phyloP scores from a whole-genome alignment of 2,113 vertebrate genomes.

The Neodon shergylaensis region DNA sequence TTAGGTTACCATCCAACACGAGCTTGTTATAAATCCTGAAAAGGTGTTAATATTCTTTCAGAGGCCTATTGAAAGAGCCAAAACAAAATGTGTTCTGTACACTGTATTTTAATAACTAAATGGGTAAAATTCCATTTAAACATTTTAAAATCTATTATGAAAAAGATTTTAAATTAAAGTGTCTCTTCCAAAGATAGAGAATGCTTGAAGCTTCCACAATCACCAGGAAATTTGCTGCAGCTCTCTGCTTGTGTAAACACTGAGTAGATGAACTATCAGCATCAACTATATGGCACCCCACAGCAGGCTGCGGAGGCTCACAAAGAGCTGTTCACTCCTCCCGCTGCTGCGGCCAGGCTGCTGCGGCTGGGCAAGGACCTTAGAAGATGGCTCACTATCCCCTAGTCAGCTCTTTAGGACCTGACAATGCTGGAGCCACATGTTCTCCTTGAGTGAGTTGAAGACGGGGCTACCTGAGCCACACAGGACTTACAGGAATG shows the following conservation, averaged over 20 bases:
- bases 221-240: background rate
- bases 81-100: background rate
- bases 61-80: background rate
- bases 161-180: constrained; percentile 18
- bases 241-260: background rate
- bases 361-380: no score
- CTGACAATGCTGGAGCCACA: background rate
- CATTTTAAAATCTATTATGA: background rate
- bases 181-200: background rate
- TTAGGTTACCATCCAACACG: background rate
- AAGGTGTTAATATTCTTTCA: background rate
- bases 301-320: background rate
- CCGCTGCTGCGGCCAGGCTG: no score
- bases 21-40: constrained; percentile 31
- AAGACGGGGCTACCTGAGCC: no score
- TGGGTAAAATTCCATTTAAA: constrained; percentile 1
- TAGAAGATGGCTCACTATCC: no score
- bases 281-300: accelerated
- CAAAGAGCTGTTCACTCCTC: accelerated
- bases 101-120: background rate
- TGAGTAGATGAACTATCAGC: background rate
- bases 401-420: no score
- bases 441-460: accelerated
- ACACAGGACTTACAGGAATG: background rate
- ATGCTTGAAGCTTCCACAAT: background rate